These are phyloP conservation scores for Gymnarchus niloticus DNA, from an alignment of 2,113 vertebrate genomes.

Conservation along the genomic window DNA sequence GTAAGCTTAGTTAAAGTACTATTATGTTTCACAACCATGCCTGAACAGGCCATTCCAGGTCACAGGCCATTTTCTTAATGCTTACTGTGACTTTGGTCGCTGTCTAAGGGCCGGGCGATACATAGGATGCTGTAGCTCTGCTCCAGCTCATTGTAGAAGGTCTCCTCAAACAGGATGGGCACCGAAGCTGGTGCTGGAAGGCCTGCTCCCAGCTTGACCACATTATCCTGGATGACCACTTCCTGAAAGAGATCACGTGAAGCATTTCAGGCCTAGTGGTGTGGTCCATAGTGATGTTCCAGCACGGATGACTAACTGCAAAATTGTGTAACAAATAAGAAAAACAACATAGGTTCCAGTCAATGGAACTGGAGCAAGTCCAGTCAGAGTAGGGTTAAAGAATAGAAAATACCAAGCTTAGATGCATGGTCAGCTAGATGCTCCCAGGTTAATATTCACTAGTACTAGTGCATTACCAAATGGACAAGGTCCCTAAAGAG, in stretches of 20 bases:
- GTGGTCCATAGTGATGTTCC: too few species aligned
- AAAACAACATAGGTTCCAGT: neutral
- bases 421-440: neutral
- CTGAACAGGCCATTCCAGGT: neutral
- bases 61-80: neutral
- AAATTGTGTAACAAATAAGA: neutral
- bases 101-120: slow-evolving; percentile 76
- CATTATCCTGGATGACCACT: slow-evolving; percentile 77
- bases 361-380: too few species aligned
- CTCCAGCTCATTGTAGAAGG: slow-evolving; percentile 93
- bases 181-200: slow-evolving; percentile 63
- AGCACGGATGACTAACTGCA: neutral
- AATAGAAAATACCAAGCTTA: neutral
- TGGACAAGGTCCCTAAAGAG: neutral
- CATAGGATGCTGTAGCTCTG: slow-evolving; percentile 92
- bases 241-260: slow-evolving; percentile 59
- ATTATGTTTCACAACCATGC: too few species aligned
- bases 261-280: neutral
- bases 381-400: neutral
- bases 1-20: neutral
- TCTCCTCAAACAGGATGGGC: slow-evolving; percentile 91
- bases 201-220: slow-evolving; percentile 73
- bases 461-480: neutral
- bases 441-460: neutral
- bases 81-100: neutral